Evolutionary conservation across 1,140 invertebrate genomes (phyloP).

Genomic region (Rhynchophorus ferrugineus): DNA sequence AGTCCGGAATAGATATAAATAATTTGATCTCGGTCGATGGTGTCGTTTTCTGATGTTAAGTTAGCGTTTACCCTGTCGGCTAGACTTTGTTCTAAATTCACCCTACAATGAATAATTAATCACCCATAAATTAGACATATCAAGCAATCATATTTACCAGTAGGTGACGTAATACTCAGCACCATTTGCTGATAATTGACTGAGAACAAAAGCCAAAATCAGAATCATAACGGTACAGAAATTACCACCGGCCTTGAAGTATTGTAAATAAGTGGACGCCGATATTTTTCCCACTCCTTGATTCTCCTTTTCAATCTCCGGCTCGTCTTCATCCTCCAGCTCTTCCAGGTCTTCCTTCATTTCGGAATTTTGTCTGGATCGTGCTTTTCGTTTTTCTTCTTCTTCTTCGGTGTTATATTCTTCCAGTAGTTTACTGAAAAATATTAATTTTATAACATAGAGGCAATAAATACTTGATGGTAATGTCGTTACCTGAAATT

Average conservation of each 20-base stretch:
- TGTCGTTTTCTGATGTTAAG: conserved; percentile 17
- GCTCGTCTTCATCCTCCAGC: conserved; percentile 30
- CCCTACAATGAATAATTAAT: conserved; percentile 28
- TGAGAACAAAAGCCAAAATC: conserved; percentile 46
- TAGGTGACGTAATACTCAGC: conserved; percentile 61
- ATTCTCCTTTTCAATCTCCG: conserved; percentile 32
- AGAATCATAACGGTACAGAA: conserved; percentile 46
- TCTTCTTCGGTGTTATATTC: conserved; percentile 36
- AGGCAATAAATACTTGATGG: neutral
- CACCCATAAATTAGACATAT: neutral
- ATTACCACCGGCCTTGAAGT: conserved; percentile 53
- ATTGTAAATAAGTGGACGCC: conserved; percentile 49
- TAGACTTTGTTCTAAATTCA: conserved; percentile 37
- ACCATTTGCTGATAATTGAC: conserved; percentile 56
- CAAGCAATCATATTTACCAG: conserved; percentile 44
- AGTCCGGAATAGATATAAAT: conserved; percentile 49
- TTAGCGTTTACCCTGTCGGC: conserved; percentile 19
- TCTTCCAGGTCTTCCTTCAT: conserved; percentile 32
- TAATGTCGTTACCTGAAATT: conserved; percentile 35
- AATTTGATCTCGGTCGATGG: conserved; percentile 28
- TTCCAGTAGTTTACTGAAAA: conserved; percentile 36
- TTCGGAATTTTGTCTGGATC: conserved; percentile 42
- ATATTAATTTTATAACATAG: neutral
- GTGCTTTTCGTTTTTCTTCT: conserved; percentile 35
- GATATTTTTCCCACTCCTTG: conserved; percentile 51